These are phyloP conservation scores for Eulemur rufifrons DNA, from an alignment of 2,113 vertebrate genomes.

Conservation along the genomic window DNA sequence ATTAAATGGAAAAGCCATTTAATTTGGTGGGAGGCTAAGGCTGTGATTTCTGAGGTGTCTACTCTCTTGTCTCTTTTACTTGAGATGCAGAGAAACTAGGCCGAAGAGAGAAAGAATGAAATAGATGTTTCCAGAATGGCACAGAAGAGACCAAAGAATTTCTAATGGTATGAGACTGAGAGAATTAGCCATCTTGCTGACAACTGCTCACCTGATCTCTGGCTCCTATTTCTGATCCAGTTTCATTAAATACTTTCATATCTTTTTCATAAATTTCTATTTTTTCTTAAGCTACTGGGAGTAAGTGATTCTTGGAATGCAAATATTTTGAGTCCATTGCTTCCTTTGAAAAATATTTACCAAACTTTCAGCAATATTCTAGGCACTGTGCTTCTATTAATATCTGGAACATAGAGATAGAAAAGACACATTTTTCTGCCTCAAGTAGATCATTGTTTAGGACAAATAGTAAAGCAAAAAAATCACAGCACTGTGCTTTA, in stretches of 20 bases:
- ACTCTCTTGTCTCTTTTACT: not conserved
- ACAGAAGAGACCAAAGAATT: not conserved
- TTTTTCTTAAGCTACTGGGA: not conserved
- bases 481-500: not conserved
- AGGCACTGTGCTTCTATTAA: not conserved
- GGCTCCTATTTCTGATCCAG: not conserved
- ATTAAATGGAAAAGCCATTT: not conserved
- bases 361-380: not conserved
- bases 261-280: not conserved
- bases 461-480: not conserved
- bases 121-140: not conserved
- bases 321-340: not conserved
- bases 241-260: not conserved
- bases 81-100: not conserved
- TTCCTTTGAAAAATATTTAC: not conserved
- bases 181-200: not conserved
- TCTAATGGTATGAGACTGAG: not conserved
- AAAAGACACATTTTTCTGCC: not conserved
- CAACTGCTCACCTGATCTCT: fast-evolving
- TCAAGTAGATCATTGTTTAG: not conserved
- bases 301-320: not conserved
- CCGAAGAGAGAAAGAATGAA: not conserved
- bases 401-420: not conserved
- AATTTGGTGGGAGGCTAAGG: not conserved
- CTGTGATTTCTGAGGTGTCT: not conserved